Percentiles rank a stretch among this genome's conserved stretches.
Conservation (phyloP, 2,888 invertebrate genomes). For the Priocnemis perturbator region DNA sequence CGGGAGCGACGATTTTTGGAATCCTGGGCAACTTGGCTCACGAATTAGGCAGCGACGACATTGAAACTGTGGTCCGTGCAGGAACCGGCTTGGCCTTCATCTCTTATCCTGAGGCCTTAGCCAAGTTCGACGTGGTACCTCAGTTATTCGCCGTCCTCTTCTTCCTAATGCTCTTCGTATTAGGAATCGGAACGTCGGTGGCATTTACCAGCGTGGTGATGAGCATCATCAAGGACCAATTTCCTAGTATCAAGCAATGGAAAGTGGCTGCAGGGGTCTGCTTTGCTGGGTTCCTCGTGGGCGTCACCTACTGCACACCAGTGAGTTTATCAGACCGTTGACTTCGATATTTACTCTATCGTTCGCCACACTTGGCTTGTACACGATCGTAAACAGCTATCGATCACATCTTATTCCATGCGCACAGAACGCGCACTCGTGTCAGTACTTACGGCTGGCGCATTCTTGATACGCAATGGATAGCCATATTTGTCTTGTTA, state of each 20-base stretch:
- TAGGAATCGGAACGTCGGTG: slow-evolving; percentile 86
- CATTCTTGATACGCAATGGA: too few species aligned
- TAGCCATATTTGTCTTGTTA: too few species aligned
- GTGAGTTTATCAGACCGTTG: slow-evolving; percentile 77
- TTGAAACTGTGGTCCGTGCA: slow-evolving; percentile 82
- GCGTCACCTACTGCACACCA: slow-evolving; percentile 82
- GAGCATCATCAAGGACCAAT: slow-evolving; percentile 83
- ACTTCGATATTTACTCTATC: slow-evolving; percentile 62
- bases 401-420: too few species aligned
- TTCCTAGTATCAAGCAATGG: slow-evolving; percentile 79
- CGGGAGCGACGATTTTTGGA: slow-evolving; percentile 89
- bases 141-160: slow-evolving; percentile 88
- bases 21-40: slow-evolving; percentile 88
- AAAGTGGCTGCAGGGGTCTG: slow-evolving; percentile 79
- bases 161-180: slow-evolving; percentile 87
- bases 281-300: slow-evolving; percentile 79
- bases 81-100: slow-evolving; percentile 90
- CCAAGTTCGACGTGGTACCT: slow-evolving; percentile 83
- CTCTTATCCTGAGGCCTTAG: slow-evolving; percentile 90
- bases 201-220: slow-evolving; percentile 83
- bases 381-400: too few species aligned
- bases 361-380: slow-evolving; percentile 48
- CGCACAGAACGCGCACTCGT: too few species aligned
- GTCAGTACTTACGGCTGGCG: too few species aligned
- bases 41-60: slow-evolving; percentile 80